These are phyloP conservation scores for Sceloporus undulatus DNA, from an alignment of 2,113 vertebrate genomes.

Conservation along the genomic window DNA sequence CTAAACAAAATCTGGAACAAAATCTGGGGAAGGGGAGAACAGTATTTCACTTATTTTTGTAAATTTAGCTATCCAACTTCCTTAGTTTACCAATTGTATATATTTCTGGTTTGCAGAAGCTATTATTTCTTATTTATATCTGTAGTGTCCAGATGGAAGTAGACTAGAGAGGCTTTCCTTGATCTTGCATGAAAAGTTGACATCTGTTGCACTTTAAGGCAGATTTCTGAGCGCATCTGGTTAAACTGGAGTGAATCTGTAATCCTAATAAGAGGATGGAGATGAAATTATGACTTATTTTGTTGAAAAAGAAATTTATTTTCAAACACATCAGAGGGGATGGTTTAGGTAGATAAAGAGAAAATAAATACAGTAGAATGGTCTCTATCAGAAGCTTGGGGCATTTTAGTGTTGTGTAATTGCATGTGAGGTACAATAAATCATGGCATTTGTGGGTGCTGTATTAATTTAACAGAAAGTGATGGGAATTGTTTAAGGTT, in stretches of 20 bases:
- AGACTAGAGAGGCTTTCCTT: constrained; percentile 41
- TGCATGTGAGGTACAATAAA: constrained; percentile 6
- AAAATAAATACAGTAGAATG: background rate
- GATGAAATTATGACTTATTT: constrained; percentile 33
- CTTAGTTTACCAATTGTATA: constrained; percentile 20
- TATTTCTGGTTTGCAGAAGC: background rate
- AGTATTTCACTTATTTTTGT: constrained; percentile 14
- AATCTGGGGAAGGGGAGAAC: background rate
- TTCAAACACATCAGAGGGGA: constrained; percentile 34
- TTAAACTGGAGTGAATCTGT: constrained; percentile 58
- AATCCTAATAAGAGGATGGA: constrained; percentile 60
- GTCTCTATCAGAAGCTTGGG: background rate
- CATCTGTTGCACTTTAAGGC: constrained; percentile 63
- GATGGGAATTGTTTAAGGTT: background rate
- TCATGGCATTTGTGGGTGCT: background rate
- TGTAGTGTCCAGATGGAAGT: constrained; percentile 34
- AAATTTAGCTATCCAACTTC: constrained; percentile 19
- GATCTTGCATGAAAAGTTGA: constrained; percentile 47
- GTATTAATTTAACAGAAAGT: constrained; percentile 6
- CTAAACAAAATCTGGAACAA: constrained; percentile 29
- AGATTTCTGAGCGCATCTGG: constrained; percentile 54
- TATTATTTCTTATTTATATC: constrained; percentile 33
- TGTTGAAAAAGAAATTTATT: constrained; percentile 34
- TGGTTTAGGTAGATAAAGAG: background rate
- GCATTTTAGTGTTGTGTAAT: fast-evolving